These are phyloP conservation scores for Calypte anna DNA, from an alignment of 2,113 vertebrate species.

Conservation along the genomic window DNA sequence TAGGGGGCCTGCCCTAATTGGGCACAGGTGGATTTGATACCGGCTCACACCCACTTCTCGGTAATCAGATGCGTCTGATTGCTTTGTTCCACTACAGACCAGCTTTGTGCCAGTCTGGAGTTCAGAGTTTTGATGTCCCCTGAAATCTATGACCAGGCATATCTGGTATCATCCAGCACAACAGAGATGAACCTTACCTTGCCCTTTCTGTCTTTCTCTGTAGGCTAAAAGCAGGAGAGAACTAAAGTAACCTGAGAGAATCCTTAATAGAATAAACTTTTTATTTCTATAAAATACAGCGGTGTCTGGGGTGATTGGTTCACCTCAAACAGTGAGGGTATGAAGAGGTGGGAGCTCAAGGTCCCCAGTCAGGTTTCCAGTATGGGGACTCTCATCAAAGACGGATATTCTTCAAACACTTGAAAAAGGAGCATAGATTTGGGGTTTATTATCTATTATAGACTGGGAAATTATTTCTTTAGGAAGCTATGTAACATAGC, in stretches of 20 bases:
- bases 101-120: background rate
- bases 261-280: background rate
- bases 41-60: no score
- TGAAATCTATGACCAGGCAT: accelerated
- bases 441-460: background rate
- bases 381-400: background rate
- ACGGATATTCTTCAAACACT: background rate
- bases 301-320: background rate
- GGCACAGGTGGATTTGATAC: no score
- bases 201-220: background rate
- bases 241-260: background rate
- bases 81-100: background rate
- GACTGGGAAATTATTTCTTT: background rate
- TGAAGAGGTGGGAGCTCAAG: background rate
- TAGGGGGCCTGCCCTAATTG: no score
- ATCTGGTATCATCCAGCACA: background rate
- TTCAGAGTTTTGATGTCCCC: background rate
- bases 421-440: background rate
- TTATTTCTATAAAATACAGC: background rate
- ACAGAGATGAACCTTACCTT: background rate
- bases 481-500: background rate
- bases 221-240: background rate
- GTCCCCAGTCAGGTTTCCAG: background rate
- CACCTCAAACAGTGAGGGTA: background rate
- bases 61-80: no score